Evolutionary conservation across 2,797 vertebrate species (phyloP), one percentile per base, ranked within the genome.

Genomic region (Labeo calbasu): DNA sequence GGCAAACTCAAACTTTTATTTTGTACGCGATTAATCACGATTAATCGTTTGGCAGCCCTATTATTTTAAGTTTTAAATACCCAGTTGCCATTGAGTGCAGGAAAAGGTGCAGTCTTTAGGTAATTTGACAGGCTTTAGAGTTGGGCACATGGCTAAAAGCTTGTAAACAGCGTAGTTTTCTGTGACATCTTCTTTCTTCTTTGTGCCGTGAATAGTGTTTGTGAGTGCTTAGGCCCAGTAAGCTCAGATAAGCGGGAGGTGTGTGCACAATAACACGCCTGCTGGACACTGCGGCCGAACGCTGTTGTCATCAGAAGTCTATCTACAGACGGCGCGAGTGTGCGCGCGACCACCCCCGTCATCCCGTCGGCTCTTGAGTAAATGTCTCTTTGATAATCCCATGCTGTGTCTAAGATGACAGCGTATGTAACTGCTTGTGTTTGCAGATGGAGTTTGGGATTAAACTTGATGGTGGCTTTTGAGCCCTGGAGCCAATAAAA

Each of bases 391-490:
- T 89, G 89, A 92, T 93, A 93, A 94, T 93, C 91, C 88, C 88
- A 81, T 87, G 65, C 87, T 89, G 89, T 89, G 89, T 86, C 83
- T 89, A 89, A 92, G 85, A 94, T 87, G 90, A 92, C 87, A 92
- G 89, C 75, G 68, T 88, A 84, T 89, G 87, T 89, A 88, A 85
- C 90, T 88, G 89, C 90, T 87, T 91, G 81, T 90, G 91, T 90
- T 94, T 95, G 78, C 85, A 89, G 65, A 87, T 89, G 90, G 93
- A 96, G 92, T 94, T 92, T 88, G 90, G 92, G 91, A 92, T 93
- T 93, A 93, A 91, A 90, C 88, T 92, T 89, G 88, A 91, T 93
- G 92, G 92, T 90, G 93, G 93, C 93, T 92, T 91, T 91, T 88
- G 90, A 94, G 93, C 91, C 91, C 91, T 91, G 89, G 87, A 92